Conservation (phyloP, 2,797 vertebrate species). For the Gymnothorax reevesii region DNA sequence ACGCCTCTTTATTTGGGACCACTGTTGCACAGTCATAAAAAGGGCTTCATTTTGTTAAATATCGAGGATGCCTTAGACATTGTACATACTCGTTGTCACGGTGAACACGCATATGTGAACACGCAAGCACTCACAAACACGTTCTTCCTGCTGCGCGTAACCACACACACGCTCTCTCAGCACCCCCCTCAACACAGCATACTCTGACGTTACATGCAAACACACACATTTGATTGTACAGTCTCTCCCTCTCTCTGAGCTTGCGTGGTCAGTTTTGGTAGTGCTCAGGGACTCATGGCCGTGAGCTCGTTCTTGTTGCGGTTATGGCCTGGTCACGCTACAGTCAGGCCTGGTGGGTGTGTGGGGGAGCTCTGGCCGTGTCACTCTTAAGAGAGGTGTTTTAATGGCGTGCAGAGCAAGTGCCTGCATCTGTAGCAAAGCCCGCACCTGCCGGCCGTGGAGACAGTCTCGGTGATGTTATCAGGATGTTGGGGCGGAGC, state of each 20-base stretch:
- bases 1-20: neutral
- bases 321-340: slow-evolving; percentile 35
- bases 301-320: neutral
- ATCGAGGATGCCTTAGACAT: neutral
- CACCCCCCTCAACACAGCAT: neutral
- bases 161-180: neutral
- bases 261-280: neutral
- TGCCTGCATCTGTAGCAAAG: slow-evolving; percentile 68
- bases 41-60: neutral
- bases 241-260: neutral
- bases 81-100: neutral
- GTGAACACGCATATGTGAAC: neutral
- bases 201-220: neutral
- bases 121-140: neutral
- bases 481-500: slow-evolving; percentile 55
- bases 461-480: slow-evolving; percentile 47
- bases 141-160: too few relatives aligned
- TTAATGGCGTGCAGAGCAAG: slow-evolving; percentile 67
- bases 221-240: neutral
- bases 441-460: slow-evolving; percentile 54
- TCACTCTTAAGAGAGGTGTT: slow-evolving; percentile 79
- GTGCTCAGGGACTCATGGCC: neutral
- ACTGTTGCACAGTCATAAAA: neutral
- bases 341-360: slow-evolving; percentile 54
- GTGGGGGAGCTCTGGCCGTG: slow-evolving; percentile 69